Evolutionary conservation across 1,140 invertebrate genomes (phyloP).

Genomic region (Listronotus bonariensis): DNA sequence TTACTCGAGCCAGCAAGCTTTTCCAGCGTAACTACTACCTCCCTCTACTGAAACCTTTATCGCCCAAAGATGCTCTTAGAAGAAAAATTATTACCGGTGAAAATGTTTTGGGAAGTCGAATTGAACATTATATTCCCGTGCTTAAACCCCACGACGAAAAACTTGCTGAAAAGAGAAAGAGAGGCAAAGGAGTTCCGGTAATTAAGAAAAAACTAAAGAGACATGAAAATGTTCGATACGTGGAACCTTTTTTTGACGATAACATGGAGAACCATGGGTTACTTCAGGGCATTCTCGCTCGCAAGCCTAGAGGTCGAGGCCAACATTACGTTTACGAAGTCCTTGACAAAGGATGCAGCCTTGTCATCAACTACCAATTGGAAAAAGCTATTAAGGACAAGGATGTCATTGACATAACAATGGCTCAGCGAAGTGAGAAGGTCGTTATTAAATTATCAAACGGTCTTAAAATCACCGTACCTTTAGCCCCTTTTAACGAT

Average conservation of each 20-base stretch:
- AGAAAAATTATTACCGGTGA: constrained; percentile 55
- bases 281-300: constrained; percentile 65
- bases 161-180: constrained; percentile 56
- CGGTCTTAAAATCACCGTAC: constrained; percentile 70
- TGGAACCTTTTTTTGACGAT: constrained; percentile 69
- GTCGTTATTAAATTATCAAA: constrained; percentile 72
- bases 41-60: constrained; percentile 78
- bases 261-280: constrained; percentile 66
- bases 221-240: constrained; percentile 65
- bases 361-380: constrained; percentile 74
- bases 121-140: constrained; percentile 75
- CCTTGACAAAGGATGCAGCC: constrained; percentile 68
- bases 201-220: constrained; percentile 69
- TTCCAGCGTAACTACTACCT: constrained; percentile 84
- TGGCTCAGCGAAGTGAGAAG: constrained; percentile 73
- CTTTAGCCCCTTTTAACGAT: constrained; percentile 66
- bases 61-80: constrained; percentile 76
- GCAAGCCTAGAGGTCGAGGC: constrained; percentile 47
- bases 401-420: constrained; percentile 75
- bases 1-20: constrained; percentile 77
- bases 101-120: constrained; percentile 53
- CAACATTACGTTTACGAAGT: constrained; percentile 64
- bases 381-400: constrained; percentile 77
- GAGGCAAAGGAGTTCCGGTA: constrained; percentile 54
- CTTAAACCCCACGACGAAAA: constrained; percentile 55